phyloP scores from a whole-genome alignment of 2,888 invertebrate genomes.

The Muscina levida region DNA sequence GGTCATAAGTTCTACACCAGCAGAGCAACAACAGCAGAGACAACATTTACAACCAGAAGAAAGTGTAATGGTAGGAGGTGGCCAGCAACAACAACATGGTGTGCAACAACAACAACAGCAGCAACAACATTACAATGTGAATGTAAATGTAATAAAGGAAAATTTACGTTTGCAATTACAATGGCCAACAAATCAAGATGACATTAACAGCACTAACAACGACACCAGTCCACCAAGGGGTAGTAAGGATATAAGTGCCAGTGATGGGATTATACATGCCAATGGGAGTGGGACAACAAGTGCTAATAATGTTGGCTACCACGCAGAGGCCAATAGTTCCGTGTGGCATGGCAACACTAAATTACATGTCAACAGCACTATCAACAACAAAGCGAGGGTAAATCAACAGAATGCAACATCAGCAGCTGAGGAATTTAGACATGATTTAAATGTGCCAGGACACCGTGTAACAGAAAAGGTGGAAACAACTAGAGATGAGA shows the following conservation, averaged over 20 bases:
- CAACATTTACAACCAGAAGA: background rate
- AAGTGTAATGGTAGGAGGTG: background rate
- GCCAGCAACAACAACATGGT: background rate
- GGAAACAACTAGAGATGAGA: background rate
- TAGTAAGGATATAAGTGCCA: no score
- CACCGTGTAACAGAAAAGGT: background rate
- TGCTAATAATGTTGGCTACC: background rate
- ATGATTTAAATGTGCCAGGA: background rate
- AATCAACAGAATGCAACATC: constrained; percentile 37
- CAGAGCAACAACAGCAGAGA: constrained; percentile 44
- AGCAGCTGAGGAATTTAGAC: background rate
- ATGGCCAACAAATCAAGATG: constrained; percentile 25
- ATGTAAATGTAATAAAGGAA: constrained; percentile 21
- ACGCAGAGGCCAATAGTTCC: background rate
- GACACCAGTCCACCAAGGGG: background rate
- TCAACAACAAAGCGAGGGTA: constrained; percentile 3
- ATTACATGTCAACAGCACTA: constrained; percentile 24
- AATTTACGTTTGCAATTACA: constrained; percentile 30
- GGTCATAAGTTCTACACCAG: background rate
- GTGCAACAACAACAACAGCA: background rate
- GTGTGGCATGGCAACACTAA: constrained; percentile 6
- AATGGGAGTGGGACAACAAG: background rate
- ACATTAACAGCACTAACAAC: constrained; percentile 11
- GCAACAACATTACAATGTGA: background rate
- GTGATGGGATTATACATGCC: background rate